Conservation (phyloP, 2,113 vertebrate species). For the Megalops atlanticus region DNA sequence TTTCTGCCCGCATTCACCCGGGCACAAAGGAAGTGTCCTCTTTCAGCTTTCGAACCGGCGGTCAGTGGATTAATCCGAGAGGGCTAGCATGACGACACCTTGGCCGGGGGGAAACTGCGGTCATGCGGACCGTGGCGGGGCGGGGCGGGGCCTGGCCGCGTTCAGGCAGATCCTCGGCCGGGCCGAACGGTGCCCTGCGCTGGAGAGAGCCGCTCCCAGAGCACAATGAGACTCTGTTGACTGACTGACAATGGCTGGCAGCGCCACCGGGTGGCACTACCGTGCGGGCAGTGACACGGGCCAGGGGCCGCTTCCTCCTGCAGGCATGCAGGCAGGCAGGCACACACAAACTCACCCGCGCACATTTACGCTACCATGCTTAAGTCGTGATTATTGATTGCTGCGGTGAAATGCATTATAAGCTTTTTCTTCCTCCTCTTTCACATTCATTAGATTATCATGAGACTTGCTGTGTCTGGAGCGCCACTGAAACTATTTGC, state of each 20-base stretch:
- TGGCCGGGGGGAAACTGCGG: not conserved
- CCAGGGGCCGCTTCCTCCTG: not conserved
- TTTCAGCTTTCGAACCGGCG: not conserved
- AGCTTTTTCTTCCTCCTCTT: not conserved
- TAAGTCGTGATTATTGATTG: not conserved
- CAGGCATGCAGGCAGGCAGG: not conserved
- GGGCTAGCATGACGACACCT: not conserved
- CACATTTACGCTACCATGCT: not conserved
- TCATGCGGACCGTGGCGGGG: no score
- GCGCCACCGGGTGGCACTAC: not conserved
- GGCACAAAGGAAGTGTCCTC: not conserved
- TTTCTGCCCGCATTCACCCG: not conserved
- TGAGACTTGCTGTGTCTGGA: not conserved
- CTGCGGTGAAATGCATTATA: not conserved
- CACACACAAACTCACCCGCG: not conserved
- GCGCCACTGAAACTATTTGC: not conserved
- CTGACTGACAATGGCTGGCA: constrained; percentile 10
- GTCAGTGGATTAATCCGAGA: not conserved
- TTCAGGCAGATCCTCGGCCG: no score
- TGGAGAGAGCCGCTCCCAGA: no score
- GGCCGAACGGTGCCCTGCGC: no score
- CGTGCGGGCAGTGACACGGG: not conserved
- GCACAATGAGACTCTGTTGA: no score
- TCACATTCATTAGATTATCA: not conserved
- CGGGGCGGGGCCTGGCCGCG: no score